phyloP scores from a whole-genome alignment of 92 coral and sea anemone genomes.

The Diadumene lineata region DNA sequence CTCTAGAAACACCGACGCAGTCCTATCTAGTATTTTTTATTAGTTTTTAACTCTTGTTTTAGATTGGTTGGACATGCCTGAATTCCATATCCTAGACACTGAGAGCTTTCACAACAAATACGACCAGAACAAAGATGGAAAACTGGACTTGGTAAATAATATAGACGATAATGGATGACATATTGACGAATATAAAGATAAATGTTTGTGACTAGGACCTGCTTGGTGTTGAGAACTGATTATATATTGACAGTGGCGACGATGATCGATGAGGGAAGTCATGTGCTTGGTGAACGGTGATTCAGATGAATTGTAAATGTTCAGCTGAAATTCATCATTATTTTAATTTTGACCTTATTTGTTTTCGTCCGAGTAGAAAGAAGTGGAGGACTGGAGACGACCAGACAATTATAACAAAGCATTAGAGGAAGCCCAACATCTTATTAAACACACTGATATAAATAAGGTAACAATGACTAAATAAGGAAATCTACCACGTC shows the following conservation, averaged over 20 bases:
- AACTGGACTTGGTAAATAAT: constrained; percentile 77
- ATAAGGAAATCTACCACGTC: too few species aligned
- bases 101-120: constrained; percentile 54
- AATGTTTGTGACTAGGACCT: too few species aligned
- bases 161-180: too few species aligned
- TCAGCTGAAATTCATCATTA: too few species aligned
- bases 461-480: constrained; percentile 55
- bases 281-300: too few species aligned
- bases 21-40: too few species aligned
- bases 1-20: too few species aligned
- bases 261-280: too few species aligned
- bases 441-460: constrained; percentile 84
- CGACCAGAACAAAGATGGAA: constrained; percentile 87
- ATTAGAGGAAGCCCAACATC: constrained; percentile 81
- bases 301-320: too few species aligned
- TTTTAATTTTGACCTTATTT: neutral
- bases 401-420: constrained; percentile 89
- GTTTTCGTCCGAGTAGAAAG: constrained; percentile 49
- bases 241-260: too few species aligned
- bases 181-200: too few species aligned
- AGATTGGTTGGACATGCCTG: constrained; percentile 81
- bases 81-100: constrained; percentile 61
- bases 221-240: too few species aligned
- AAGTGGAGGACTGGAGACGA: constrained; percentile 91
- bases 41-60: constrained; percentile 2